phyloP scores from a whole-genome alignment of 2,888 invertebrate species.

The Pachymerium ferrugineum region DNA sequence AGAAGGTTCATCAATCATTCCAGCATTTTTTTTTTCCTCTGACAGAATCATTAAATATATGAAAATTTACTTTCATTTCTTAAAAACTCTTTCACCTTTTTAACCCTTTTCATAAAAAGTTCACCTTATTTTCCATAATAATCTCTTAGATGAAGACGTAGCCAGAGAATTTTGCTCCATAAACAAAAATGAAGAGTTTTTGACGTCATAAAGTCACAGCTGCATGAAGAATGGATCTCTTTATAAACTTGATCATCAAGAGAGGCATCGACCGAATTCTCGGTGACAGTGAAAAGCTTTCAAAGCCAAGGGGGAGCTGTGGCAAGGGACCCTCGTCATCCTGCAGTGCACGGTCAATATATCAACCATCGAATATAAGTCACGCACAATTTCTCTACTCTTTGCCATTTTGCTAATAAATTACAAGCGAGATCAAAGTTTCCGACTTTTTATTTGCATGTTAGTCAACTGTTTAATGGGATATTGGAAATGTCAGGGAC shows the following conservation, averaged over 20 bases:
- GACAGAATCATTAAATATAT: too few species aligned
- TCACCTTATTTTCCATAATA: too few species aligned
- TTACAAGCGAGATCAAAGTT: neutral
- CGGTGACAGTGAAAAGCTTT: neutral
- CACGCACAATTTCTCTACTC: neutral
- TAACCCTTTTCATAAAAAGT: too few species aligned
- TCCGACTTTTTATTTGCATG: neutral
- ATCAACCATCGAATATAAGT: neutral
- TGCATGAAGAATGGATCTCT: neutral
- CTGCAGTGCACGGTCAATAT: neutral
- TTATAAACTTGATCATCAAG: neutral
- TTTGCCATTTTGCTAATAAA: neutral
- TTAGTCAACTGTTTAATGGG: neutral
- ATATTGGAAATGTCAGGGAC: neutral
- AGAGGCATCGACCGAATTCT: neutral
- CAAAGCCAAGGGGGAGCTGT: neutral
- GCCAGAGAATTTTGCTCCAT: too few species aligned
- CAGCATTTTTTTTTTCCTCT: too few species aligned
- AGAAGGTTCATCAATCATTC: too few species aligned
- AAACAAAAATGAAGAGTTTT: too few species aligned
- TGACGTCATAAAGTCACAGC: too few species aligned
- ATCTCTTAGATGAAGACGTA: too few species aligned
- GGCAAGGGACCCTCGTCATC: neutral
- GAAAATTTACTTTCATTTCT: too few species aligned
- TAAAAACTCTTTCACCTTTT: too few species aligned